Percentiles rank a stretch among this genome's conserved stretches.
Conservation (phyloP, 2,113 vertebrate species). For the Podocnemis expansa region DNA sequence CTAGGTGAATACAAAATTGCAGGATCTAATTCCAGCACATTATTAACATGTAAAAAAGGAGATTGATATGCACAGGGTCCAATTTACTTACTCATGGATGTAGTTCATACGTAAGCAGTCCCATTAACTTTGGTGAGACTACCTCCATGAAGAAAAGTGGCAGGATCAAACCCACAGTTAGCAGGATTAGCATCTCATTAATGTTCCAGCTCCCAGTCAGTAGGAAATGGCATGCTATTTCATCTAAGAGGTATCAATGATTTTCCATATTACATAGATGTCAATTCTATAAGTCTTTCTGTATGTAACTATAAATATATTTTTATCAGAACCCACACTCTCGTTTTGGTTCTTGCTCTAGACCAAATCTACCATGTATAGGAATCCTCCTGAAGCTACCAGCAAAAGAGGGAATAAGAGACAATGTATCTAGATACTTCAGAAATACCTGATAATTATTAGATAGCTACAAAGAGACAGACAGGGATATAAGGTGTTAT, state of each 20-base stretch:
- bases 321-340: neutral
- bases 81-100: neutral
- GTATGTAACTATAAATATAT: neutral
- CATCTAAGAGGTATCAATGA: neutral
- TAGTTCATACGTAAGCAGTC: neutral
- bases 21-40: neutral
- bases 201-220: neutral
- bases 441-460: neutral
- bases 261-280: neutral
- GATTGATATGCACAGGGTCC: neutral
- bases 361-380: neutral
- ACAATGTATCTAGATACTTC: neutral
- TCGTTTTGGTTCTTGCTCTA: neutral
- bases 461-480: neutral
- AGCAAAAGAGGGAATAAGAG: neutral
- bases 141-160: rapidly evolving
- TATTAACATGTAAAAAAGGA: neutral
- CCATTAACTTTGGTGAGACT: neutral
- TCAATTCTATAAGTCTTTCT: neutral
- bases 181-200: neutral
- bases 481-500: neutral
- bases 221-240: neutral
- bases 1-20: neutral
- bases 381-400: neutral
- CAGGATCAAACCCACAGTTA: neutral